phyloP scores from a whole-genome alignment of 2,888 invertebrate species.

The Orthosia incerta region DNA sequence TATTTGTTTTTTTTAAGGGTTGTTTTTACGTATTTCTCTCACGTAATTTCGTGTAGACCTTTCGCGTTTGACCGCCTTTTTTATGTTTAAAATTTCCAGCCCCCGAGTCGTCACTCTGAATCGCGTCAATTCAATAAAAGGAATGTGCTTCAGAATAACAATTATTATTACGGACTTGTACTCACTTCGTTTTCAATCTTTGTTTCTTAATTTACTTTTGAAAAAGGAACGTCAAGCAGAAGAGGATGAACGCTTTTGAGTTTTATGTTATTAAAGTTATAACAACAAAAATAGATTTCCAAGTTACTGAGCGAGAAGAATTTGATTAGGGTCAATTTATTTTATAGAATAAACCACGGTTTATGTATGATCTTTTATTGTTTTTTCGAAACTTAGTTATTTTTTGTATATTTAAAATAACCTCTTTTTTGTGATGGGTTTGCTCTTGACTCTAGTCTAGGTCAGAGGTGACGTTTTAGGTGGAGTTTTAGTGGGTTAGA shows the following conservation, averaged over 20 bases:
- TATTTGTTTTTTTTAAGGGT: constrained; percentile 54
- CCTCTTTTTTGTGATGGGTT: too few relatives aligned
- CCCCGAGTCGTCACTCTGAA: constrained; percentile 57
- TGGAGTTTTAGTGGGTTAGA: too few relatives aligned
- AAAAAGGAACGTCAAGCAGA: constrained; percentile 42
- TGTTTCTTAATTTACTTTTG: constrained; percentile 62
- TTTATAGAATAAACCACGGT: constrained; percentile 18
- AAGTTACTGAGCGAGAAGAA: constrained; percentile 44
- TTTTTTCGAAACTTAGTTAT: constrained; percentile 26
- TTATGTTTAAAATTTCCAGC: constrained; percentile 62
- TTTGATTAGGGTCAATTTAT: constrained; percentile 41
- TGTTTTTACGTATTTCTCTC: constrained; percentile 61
- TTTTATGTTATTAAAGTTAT: constrained; percentile 56
- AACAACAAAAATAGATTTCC: constrained; percentile 50
- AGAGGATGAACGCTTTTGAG: constrained; percentile 52
- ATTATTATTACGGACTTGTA: constrained; percentile 62
- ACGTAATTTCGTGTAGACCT: constrained; percentile 64
- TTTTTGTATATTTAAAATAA: not conserved
- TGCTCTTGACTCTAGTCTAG: too few relatives aligned
- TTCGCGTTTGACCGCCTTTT: constrained; percentile 64
- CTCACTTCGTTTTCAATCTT: constrained; percentile 63
- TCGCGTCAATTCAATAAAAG: constrained; percentile 68
- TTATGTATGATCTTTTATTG: constrained; percentile 30
- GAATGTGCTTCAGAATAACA: constrained; percentile 65
- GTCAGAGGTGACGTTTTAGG: too few relatives aligned